These are phyloP conservation scores for Andrena camellia DNA, from an alignment of 2,888 invertebrate species.

Conservation along the genomic window DNA sequence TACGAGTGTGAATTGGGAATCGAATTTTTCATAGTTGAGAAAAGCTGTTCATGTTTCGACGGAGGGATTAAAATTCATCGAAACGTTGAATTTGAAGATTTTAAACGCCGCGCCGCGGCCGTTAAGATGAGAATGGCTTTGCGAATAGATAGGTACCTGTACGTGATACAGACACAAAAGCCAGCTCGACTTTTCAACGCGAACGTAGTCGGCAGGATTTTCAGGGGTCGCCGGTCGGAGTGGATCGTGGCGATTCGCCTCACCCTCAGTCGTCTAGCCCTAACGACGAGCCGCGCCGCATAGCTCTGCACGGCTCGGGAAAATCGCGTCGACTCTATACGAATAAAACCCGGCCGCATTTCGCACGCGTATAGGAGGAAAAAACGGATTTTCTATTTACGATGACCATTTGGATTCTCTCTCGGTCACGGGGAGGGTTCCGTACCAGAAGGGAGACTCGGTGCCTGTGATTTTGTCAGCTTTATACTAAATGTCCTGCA, in stretches of 20 bases:
- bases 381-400: constrained; percentile 83
- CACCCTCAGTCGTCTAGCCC: constrained; percentile 43
- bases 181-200: constrained; percentile 15
- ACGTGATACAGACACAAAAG: constrained; percentile 18
- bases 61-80: background rate
- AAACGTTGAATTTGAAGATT: background rate
- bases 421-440: constrained; percentile 31
- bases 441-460: constrained; percentile 53
- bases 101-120: no score
- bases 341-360: constrained; percentile 78
- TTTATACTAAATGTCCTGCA: constrained; percentile 80
- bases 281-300: constrained; percentile 35
- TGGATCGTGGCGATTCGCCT: constrained; percentile 1
- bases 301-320: constrained; percentile 33
- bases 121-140: background rate
- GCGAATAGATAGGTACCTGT: background rate
- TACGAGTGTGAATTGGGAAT: background rate
- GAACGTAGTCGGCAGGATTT: constrained; percentile 29
- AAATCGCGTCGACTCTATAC: constrained; percentile 59
- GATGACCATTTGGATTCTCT: constrained; percentile 83
- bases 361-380: constrained; percentile 64
- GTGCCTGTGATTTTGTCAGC: constrained; percentile 77
- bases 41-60: no score
- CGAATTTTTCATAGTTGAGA: background rate
- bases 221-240: constrained; percentile 25